Base-by-base conservation (phyloP, 1,140 invertebrate genomes). In the Ridgeia piscesae region DNA sequence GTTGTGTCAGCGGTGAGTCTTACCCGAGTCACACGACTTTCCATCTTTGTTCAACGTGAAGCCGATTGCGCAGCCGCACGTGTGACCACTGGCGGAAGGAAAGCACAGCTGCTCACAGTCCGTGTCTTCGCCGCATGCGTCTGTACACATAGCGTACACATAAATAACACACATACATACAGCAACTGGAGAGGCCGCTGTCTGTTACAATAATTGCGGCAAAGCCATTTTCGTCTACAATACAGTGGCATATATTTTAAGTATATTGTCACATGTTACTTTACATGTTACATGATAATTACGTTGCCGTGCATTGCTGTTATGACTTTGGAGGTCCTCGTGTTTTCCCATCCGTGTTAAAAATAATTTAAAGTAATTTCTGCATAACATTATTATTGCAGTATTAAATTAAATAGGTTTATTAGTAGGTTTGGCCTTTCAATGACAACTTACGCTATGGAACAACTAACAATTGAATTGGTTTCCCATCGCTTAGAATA, bases 21-120 rank as follows among this genome's bases (percentile, higher is more conserved):
- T 77, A 77, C 58, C 58, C 2, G 89, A 90, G 31, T 34, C 34
- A 34, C 92, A 92, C 1, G 77, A 77, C 34, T 89, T 90, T 8
- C 89, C 89, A n/a, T 92, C 92, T 35, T 27, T 88, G 34, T 89
- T 58, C 21, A 91, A 48, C 34, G 50, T 11, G 35, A 92, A 92
- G 31, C 92, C 92, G 35, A 35, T 89, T n/a, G 34, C 35, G 89
- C 92, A 92, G 4, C 34, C 34, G 35, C 92, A 92, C 21, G 89
- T 89, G 92, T 35, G 34, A 8, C 89, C 92, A 8, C 0, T 89
- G 89, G 35, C 35, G 77, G 35, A 33, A 11, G 88, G 35, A 42
- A 34, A 90, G 88, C 92, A 92, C 0, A 42, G 77, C 88, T 90
- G 34, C 14, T 89, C 88, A 35, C 92, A 92, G 31, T 35, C 88